Conservation (phyloP, 1,140 invertebrate genomes). For the Drosophila bocki region DNA sequence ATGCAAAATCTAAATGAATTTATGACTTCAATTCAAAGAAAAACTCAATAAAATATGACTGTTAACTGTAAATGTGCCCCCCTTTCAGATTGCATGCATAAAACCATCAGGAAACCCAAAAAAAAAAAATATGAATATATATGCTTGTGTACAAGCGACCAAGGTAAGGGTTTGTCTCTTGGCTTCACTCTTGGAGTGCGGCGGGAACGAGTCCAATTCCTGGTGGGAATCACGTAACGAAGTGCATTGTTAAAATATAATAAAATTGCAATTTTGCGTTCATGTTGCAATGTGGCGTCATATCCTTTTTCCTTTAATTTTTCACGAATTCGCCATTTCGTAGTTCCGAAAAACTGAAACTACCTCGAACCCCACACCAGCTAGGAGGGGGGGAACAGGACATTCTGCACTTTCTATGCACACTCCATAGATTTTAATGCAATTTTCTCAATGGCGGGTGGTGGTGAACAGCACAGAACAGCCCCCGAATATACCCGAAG, state of each 20-base stretch:
- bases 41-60: constrained; percentile 68
- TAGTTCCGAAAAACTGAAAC: constrained; percentile 74
- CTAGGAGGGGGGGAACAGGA: constrained; percentile 15
- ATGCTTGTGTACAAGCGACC: not conserved
- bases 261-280: constrained; percentile 84
- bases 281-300: constrained; percentile 84
- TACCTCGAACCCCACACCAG: constrained; percentile 1
- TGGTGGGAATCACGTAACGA: constrained; percentile 82
- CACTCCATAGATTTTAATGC: constrained; percentile 84
- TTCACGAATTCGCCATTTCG: constrained; percentile 82
- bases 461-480: not conserved
- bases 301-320: constrained; percentile 84
- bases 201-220: constrained; percentile 49
- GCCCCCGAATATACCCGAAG: constrained; percentile 4
- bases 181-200: constrained; percentile 32
- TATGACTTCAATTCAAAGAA: constrained; percentile 48
- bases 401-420: constrained; percentile 71
- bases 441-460: constrained; percentile 72
- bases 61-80: constrained; percentile 46
- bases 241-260: constrained; percentile 84
- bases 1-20: constrained; percentile 60
- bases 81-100: constrained; percentile 67
- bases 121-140: constrained; percentile 20
- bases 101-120: constrained; percentile 57
- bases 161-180: constrained; percentile 41